A percentile compares a stretch with the other conserved stretches of the same genome.
These are phyloP conservation scores for Myotis yumanensis DNA, from an alignment of 2,113 vertebrate species.

Conservation along the genomic window DNA sequence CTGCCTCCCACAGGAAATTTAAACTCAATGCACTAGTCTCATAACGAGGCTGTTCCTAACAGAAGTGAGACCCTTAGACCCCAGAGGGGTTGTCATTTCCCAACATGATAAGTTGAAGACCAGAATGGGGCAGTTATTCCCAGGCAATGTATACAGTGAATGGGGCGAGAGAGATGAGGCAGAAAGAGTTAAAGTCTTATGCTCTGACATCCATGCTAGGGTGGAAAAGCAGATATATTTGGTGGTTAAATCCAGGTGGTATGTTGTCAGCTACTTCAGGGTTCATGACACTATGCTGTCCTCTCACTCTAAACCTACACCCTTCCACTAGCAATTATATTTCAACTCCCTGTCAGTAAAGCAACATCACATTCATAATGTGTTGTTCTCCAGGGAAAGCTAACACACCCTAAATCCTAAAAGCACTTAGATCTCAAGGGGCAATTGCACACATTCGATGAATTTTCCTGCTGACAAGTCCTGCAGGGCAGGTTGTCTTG, in stretches of 20 bases:
- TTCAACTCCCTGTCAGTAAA: not conserved
- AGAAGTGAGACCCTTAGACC: not conserved
- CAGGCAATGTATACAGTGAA: not conserved
- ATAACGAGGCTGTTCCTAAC: rapidly evolving
- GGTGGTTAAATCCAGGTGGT: not conserved
- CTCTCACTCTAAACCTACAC: not conserved
- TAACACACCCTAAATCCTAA: not conserved
- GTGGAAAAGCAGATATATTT: not conserved
- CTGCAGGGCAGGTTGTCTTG: not conserved
- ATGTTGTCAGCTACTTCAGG: not conserved
- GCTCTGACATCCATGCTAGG: not conserved
- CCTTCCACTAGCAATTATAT: not conserved
- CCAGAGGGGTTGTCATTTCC: rapidly evolving
- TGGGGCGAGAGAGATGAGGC: not conserved
- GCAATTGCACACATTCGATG: too few relatives aligned
- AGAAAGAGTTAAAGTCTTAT: not conserved
- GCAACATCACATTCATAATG: not conserved
- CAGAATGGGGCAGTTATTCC: not conserved
- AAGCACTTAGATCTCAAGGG: not conserved
- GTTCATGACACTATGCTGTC: too few relatives aligned
- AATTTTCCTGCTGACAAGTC: not conserved
- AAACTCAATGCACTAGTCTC: not conserved
- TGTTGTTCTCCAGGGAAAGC: not conserved
- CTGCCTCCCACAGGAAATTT: conserved; percentile 18
- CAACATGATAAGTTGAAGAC: not conserved